These are phyloP conservation scores for Atta texana DNA, from an alignment of 1,140 invertebrate species.

Conservation along the genomic window DNA sequence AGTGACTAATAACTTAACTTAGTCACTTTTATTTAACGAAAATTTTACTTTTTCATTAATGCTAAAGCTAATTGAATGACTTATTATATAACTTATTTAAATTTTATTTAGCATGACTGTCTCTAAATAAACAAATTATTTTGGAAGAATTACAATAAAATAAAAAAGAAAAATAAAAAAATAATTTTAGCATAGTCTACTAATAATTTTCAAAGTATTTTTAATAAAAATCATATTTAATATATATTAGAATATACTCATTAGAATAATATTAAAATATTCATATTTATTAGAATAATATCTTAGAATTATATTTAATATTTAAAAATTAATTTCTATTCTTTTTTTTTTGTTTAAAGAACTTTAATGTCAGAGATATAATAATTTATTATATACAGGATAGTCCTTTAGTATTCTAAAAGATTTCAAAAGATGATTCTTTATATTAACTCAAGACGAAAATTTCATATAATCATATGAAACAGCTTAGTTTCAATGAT, in stretches of 20 bases:
- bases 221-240: background rate
- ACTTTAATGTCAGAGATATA: background rate
- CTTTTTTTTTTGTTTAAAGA: background rate
- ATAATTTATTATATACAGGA: background rate
- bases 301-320: background rate
- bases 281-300: background rate
- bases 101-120: background rate
- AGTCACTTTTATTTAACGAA: constrained; percentile 6
- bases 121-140: constrained; percentile 20
- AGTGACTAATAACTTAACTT: background rate
- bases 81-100: constrained; percentile 18
- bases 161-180: background rate
- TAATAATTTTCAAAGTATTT: background rate
- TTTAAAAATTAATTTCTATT: background rate
- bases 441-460: too few species aligned
- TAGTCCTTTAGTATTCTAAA: too few species aligned
- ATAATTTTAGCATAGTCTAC: background rate
- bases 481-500: too few species aligned
- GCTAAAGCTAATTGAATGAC: background rate
- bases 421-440: too few species aligned
- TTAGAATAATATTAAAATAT: too few species aligned
- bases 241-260: too few species aligned
- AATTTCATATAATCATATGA: too few species aligned
- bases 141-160: background rate
- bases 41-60: constrained; percentile 19